Evolutionary conservation across 1,140 invertebrate species (phyloP).

Genomic region (Planococcus citri): DNA sequence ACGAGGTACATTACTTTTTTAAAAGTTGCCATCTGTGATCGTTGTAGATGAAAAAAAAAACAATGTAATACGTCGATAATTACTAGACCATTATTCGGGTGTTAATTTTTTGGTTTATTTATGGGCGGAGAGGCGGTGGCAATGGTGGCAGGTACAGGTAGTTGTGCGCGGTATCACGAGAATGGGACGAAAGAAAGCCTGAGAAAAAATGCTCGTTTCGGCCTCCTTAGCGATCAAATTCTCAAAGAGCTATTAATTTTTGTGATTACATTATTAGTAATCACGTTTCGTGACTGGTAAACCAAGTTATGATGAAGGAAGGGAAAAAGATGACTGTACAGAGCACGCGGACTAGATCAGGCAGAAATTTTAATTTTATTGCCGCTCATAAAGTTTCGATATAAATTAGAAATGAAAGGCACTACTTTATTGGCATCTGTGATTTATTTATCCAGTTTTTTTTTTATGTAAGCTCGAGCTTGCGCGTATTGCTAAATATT

Average conservation of each 20-base stretch:
- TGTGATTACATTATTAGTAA: not conserved
- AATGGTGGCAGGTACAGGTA: no score
- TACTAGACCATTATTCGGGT: no score
- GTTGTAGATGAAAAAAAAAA: no score
- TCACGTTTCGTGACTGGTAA: not conserved
- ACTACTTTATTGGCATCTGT: not conserved
- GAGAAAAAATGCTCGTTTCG: not conserved
- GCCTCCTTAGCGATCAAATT: not conserved
- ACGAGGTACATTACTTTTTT: no score
- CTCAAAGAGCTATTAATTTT: not conserved
- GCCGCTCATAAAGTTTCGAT: slow-evolving; percentile 1
- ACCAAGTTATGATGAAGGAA: not conserved
- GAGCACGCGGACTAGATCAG: not conserved
- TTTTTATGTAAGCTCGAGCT: not conserved
- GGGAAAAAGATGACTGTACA: not conserved
- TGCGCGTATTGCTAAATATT: not conserved
- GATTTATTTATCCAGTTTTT: slow-evolving; percentile 1
- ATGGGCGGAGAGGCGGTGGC: not conserved
- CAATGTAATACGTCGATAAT: no score
- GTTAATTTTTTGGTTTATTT: not conserved
- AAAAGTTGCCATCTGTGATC: no score
- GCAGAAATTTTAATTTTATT: slow-evolving; percentile 8
- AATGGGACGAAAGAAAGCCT: no score
- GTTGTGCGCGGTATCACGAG: not conserved
- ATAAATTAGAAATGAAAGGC: slow-evolving; percentile 7